phyloP scores from a whole-genome alignment of 2,888 invertebrate genomes.

The Calliscelio sp. region DNA sequence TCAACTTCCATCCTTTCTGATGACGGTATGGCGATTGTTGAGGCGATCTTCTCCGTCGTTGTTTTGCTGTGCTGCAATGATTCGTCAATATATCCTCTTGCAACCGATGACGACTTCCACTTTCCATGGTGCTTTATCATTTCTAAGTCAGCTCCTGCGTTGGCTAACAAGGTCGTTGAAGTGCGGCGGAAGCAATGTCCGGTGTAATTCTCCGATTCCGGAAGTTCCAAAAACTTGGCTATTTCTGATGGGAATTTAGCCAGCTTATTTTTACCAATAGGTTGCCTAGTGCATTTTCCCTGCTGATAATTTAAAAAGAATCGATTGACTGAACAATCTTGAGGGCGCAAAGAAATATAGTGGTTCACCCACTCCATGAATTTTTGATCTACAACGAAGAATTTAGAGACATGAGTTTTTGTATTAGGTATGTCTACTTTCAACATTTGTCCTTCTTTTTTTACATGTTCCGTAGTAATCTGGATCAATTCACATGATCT shows the following conservation, averaged over 20 bases:
- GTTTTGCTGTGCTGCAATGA: background rate
- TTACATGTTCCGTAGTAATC: constrained; percentile 34
- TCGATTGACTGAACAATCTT: constrained; percentile 8
- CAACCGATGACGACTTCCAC: constrained; percentile 46
- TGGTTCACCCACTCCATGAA: constrained; percentile 24
- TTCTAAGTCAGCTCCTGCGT: constrained; percentile 66
- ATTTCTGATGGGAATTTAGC: constrained; percentile 10
- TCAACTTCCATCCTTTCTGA: background rate
- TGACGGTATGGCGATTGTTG: constrained; percentile 8
- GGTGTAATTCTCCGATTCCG: constrained; percentile 53
- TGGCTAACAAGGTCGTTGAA: constrained; percentile 67
- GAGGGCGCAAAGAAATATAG: constrained; percentile 12
- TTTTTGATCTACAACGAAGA: constrained; percentile 44
- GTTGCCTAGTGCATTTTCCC: constrained; percentile 19
- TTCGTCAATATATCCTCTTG: constrained; percentile 13
- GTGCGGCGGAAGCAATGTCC: constrained; percentile 48
- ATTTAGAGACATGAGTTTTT: constrained; percentile 50
- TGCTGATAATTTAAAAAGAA: constrained; percentile 32
- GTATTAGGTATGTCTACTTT: constrained; percentile 43
- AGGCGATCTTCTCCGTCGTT: background rate
- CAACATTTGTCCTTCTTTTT: constrained; percentile 33
- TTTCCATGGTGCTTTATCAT: constrained; percentile 62
- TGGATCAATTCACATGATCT: constrained; percentile 45
- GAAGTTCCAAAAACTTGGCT: constrained; percentile 11
- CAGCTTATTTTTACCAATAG: constrained; percentile 17